A percentile compares a stretch with the other conserved stretches of the same genome.
Evolutionary conservation across 2,797 vertebrate species (phyloP).

Genomic region (Lepilemur septentrionalis): DNA sequence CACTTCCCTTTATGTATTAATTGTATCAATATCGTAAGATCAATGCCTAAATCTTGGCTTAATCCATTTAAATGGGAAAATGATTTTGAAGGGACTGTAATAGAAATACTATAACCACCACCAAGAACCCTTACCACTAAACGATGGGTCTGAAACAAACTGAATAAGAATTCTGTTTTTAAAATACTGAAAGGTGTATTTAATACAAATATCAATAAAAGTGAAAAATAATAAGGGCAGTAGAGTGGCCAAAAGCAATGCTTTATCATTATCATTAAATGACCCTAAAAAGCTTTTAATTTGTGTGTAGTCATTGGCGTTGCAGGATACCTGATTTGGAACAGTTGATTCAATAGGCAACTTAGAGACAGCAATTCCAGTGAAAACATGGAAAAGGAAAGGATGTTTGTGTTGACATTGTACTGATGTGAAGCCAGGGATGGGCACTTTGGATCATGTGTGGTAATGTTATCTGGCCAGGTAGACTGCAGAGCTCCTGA

Average conservation of each 20-base stretch:
- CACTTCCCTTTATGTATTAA: background rate
- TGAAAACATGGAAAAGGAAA: background rate
- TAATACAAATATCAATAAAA: background rate
- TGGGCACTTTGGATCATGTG: background rate
- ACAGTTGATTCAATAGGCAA: background rate
- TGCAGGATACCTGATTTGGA: background rate
- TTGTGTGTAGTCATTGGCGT: background rate
- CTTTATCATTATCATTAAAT: background rate
- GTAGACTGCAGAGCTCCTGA: background rate
- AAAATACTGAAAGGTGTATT: background rate
- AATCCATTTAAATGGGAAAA: background rate
- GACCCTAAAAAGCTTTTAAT: background rate
- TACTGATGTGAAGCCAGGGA: background rate
- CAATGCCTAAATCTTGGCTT: background rate
- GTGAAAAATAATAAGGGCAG: background rate
- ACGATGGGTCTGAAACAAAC: background rate
- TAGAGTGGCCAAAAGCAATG: background rate
- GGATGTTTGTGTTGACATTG: background rate
- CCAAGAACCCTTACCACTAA: background rate
- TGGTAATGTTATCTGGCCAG: background rate
- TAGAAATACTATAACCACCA: background rate
- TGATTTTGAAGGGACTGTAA: constrained; percentile 19
- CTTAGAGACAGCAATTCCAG: background rate
- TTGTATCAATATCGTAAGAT: background rate
- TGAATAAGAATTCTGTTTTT: background rate